phyloP scores from a whole-genome alignment of 2,888 invertebrate genomes.

The Drosophila villosipedis region DNA sequence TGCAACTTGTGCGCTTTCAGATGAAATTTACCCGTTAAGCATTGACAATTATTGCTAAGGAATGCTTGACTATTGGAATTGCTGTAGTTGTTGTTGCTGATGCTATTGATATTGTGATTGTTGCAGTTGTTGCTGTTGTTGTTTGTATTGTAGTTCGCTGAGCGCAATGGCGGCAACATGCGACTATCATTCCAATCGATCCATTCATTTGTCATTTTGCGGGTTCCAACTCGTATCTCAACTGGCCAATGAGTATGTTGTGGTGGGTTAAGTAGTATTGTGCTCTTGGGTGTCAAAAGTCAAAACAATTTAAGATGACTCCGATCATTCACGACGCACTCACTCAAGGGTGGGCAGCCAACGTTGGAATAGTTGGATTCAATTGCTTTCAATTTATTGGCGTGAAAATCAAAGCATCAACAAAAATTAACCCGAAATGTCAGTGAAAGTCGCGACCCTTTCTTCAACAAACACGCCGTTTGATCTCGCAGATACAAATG shows the following conservation, averaged over 20 bases:
- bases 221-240: constrained; percentile 19
- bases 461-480: constrained; percentile 25
- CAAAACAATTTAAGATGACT: constrained; percentile 55
- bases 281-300: constrained; percentile 68
- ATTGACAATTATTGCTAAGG: constrained; percentile 73
- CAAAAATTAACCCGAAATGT: constrained; percentile 76
- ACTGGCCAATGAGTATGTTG: constrained; percentile 36
- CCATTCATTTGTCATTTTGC: constrained; percentile 85
- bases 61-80: constrained; percentile 73
- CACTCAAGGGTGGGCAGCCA: constrained; percentile 14
- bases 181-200: constrained; percentile 85
- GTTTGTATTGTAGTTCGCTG: constrained; percentile 73
- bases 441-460: constrained; percentile 82
- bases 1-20: constrained; percentile 81
- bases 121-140: constrained; percentile 36
- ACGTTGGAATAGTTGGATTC: constrained; percentile 30
- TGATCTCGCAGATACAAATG: constrained; percentile 67
- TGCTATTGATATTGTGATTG: constrained; percentile 46
- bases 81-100: constrained; percentile 15
- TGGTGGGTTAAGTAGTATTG: constrained; percentile 24
- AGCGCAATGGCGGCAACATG: constrained; percentile 82
- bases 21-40: constrained; percentile 77
- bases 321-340: constrained; percentile 19
- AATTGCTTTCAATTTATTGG: constrained; percentile 79
- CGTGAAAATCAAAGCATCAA: constrained; percentile 69